phyloP scores from a whole-genome alignment of 2,797 vertebrate genomes.

The Dryobates pubescens region DNA sequence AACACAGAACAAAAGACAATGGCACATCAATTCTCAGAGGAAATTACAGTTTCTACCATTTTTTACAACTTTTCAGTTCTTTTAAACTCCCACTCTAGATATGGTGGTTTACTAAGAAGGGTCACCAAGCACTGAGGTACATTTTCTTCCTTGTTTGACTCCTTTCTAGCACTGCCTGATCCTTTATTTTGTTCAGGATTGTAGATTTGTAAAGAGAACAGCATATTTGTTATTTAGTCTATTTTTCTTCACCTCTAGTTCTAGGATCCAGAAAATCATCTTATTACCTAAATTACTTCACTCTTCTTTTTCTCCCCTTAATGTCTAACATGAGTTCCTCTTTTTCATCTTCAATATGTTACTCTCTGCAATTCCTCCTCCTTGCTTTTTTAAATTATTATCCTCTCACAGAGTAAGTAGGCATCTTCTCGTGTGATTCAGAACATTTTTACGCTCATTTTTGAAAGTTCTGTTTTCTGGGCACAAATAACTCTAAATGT shows the following conservation, averaged over 20 bases:
- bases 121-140: background rate
- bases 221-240: background rate
- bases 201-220: background rate
- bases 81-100: background rate
- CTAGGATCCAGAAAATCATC: background rate
- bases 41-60: background rate
- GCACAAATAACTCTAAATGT: constrained; percentile 18
- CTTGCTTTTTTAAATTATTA: constrained; percentile 4
- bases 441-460: background rate
- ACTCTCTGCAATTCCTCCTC: background rate
- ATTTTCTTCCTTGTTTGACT: background rate
- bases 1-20: background rate
- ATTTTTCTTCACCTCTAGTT: background rate
- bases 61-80: background rate
- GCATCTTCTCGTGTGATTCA: constrained; percentile 5
- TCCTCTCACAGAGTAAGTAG: constrained; percentile 1
- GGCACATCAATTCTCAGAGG: background rate
- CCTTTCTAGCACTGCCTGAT: background rate
- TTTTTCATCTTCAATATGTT: background rate
- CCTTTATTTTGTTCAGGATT: background rate
- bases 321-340: background rate
- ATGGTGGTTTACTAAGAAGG: background rate
- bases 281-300: background rate
- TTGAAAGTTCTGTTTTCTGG: constrained; percentile 19
- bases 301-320: background rate